These are phyloP conservation scores for Dipus sagitta DNA, from an alignment of 2,797 vertebrate species.

Conservation along the genomic window DNA sequence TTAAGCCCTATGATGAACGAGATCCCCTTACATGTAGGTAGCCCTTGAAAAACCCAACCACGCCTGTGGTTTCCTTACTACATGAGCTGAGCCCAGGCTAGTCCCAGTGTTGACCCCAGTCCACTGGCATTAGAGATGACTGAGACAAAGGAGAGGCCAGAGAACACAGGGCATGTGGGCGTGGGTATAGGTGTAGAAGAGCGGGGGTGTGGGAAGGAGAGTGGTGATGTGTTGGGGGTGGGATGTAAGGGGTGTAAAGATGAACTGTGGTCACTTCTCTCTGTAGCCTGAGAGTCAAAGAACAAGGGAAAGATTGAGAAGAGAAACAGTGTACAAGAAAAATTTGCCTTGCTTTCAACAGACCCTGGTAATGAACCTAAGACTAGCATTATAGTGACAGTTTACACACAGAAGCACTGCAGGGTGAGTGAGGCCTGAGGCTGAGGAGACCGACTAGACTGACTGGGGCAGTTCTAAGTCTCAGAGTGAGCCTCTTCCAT, in stretches of 20 bases:
- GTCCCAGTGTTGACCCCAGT: not conserved
- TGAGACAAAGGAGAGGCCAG: not conserved
- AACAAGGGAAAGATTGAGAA: not conserved
- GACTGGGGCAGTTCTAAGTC: not conserved
- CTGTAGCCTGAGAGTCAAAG: not conserved
- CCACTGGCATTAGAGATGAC: not conserved
- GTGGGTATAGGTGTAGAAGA: too few species aligned
- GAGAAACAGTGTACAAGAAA: constrained; percentile 1
- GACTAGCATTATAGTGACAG: not conserved
- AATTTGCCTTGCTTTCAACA: not conserved
- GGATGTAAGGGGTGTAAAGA: too few species aligned
- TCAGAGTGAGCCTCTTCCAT: not conserved
- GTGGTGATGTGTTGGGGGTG: not conserved
- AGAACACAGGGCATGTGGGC: rapidly evolving
- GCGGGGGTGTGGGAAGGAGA: too few species aligned
- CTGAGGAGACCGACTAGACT: not conserved
- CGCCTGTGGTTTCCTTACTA: not conserved
- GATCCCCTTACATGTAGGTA: not conserved
- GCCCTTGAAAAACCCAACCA: not conserved
- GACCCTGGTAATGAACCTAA: constrained; percentile 1
- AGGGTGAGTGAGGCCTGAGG: not conserved
- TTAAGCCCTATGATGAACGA: not conserved
- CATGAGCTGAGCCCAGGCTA: not conserved
- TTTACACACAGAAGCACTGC: not conserved
- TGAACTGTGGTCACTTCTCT: not conserved